Evolutionary conservation across 64 coral and sea anemone genomes (phyloP).

Genomic region (Actinia tenebrosa): DNA sequence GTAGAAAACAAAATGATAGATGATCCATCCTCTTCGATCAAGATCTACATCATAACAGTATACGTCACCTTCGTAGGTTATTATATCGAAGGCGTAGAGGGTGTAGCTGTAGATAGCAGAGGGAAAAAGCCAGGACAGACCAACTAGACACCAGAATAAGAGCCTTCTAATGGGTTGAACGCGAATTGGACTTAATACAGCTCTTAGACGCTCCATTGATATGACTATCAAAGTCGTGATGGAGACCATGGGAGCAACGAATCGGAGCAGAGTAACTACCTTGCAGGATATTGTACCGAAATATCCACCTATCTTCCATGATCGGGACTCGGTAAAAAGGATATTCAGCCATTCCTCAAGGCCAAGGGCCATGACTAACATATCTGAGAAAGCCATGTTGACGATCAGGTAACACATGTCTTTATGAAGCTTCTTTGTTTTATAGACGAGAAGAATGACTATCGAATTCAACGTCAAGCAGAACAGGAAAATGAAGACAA

Average conservation of each 20-base stretch:
- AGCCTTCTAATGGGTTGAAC: neutral
- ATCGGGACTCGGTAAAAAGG: neutral
- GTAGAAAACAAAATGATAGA: slow-evolving; percentile 8
- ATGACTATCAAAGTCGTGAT: neutral
- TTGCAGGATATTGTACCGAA: slow-evolving; percentile 2
- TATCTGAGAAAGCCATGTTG: slow-evolving; percentile 1
- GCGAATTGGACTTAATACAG: neutral
- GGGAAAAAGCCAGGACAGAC: neutral
- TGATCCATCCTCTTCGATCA: neutral
- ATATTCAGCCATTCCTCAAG: neutral
- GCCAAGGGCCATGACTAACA: neutral
- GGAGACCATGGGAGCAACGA: neutral
- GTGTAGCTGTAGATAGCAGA: neutral
- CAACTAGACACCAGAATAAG: neutral
- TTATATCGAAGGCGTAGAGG: neutral
- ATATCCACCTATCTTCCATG: neutral
- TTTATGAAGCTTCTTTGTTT: slow-evolving; percentile 10
- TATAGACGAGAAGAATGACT: neutral
- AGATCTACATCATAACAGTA: neutral
- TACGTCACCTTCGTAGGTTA: neutral
- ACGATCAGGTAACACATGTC: slow-evolving; percentile 10
- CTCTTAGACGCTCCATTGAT: neutral
- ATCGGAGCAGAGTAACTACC: neutral
- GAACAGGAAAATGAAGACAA: neutral
- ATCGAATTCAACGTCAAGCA: neutral